Evolutionary conservation across 2,888 invertebrate species (phyloP).

Genomic region (Catonia carolina): DNA sequence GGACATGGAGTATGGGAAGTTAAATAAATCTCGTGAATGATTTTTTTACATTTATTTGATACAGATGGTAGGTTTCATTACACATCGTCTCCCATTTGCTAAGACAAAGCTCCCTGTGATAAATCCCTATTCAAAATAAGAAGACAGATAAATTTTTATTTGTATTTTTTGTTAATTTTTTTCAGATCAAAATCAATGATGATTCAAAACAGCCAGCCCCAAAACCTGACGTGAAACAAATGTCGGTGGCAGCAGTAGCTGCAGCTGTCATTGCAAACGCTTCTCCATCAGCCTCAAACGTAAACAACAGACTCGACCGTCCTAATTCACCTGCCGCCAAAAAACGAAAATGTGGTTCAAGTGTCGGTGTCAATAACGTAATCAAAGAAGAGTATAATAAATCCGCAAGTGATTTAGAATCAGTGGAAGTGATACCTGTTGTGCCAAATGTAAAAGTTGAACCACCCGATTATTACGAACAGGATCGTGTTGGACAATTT

Average conservation of each 20-base stretch:
- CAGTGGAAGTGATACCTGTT: slow-evolving; percentile 44
- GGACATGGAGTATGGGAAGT: too few species aligned
- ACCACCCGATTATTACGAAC: slow-evolving; percentile 51
- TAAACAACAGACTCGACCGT: slow-evolving; percentile 39
- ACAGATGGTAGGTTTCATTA: too few species aligned
- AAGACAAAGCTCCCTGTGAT: too few species aligned
- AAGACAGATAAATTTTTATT: too few species aligned
- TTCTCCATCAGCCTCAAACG: slow-evolving; percentile 39
- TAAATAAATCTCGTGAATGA: too few species aligned
- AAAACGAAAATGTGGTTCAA: slow-evolving; percentile 32
- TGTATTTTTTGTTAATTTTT: background rate
- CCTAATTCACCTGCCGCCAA: slow-evolving; percentile 33
- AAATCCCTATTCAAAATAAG: too few species aligned
- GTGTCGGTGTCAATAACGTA: slow-evolving; percentile 38
- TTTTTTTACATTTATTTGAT: too few species aligned
- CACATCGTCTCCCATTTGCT: too few species aligned
- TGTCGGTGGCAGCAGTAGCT: too few species aligned
- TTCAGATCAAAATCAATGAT: background rate
- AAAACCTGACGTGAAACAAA: slow-evolving; percentile 2
- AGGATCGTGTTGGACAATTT: slow-evolving; percentile 25
- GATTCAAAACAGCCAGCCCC: slow-evolving; percentile 31
- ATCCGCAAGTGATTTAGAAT: slow-evolving; percentile 38
- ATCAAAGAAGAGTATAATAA: slow-evolving; percentile 37
- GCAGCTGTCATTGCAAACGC: too few species aligned
- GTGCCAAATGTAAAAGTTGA: slow-evolving; percentile 50